Evolutionary conservation across 2,797 vertebrate genomes (phyloP), one percentile per base, ranked within the genome.

Genomic region (Urophycis tenuis): DNA sequence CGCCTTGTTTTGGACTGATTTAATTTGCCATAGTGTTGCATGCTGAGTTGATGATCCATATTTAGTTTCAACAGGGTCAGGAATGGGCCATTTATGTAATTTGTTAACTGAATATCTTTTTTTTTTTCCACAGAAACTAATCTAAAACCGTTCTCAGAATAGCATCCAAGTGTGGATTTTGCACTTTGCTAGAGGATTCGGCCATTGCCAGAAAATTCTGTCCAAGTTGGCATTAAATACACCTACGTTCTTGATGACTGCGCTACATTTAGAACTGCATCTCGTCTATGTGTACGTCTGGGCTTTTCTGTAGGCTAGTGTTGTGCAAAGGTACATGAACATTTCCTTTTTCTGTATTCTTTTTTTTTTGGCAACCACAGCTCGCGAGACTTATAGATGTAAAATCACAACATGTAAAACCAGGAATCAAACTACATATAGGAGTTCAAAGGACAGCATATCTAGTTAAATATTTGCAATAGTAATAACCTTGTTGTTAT

Each of bases 161-260:
- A 29, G 25, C n/a, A 67, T 67, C 60, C 60, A 67, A 67, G n/a
- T 67, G 60, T 67, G 60, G 60, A 29, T 67, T 67, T 29, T 67
- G 60, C 60, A 30, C 60, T 67, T 67, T 64, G 60, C 9, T 67
- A 25, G 25, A 67, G 25, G 14, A 67, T 67, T n/a, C 53, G 22
- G 7, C 53, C 53, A 60, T 60, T 60, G 53, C 53, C 53, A 9
- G 53, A 49, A 49, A 19, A 49, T 49, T 60, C 53, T 29, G n/a
- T 29, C n/a, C 1, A 11, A 64, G 60, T 64, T 67, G 60, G 60
- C 60, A 67, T 67, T 67, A 67, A 67, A 67, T 67, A 29, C 60
- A 67, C 25, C n/a, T 67, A 25, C 10, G 14, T 29, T 67, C n/a
- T 67, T 67, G 60, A 67, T 67, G 60, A 67, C 60, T 7, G n/a